Conservation (phyloP, 2,888 invertebrate genomes). For the Ormyrus nitidulus region DNA sequence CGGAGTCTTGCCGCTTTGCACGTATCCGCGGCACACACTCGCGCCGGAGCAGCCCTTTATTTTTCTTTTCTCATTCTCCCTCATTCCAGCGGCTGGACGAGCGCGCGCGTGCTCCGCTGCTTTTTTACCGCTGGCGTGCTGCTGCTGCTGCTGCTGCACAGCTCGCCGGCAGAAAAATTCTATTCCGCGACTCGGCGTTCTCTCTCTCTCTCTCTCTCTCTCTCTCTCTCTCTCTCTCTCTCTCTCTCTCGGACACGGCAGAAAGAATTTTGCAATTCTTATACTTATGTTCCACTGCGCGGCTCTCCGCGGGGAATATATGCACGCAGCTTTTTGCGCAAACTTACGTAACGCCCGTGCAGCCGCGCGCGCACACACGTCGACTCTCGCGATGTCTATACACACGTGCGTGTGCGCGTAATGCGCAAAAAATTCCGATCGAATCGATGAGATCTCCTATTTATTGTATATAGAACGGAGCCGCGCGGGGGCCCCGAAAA, state of each 20-base stretch:
- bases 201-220: not conserved
- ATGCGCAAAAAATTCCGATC: conserved; percentile 43
- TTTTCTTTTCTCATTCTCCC: conserved; percentile 17
- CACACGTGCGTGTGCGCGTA: not conserved
- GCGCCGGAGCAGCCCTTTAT: conserved; percentile 31
- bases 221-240: too few species aligned
- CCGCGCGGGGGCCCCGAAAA: not conserved
- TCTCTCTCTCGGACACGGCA: not conserved
- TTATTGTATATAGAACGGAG: not conserved
- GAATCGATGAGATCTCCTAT: too few species aligned
- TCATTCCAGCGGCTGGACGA: not conserved
- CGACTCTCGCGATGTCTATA: not conserved
- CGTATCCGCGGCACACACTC: conserved; percentile 17
- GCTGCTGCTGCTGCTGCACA: too few species aligned
- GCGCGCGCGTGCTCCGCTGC: not conserved
- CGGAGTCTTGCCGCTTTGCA: conserved; percentile 22
- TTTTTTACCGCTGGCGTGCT: too few species aligned
- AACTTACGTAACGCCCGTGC: conserved; percentile 41
- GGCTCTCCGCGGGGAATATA: not conserved
- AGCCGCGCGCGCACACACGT: not conserved
- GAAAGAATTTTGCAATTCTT: conserved; percentile 56
- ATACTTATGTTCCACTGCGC: conserved; percentile 50
- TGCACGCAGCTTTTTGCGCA: conserved; percentile 39
- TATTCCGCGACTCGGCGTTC: conserved; percentile 34
- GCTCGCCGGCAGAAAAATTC: conserved; percentile 30